Evolutionary conservation across 2,113 vertebrate genomes (phyloP), one percentile per base, ranked within the genome.

Genomic region (Synodontis membranacea): DNA sequence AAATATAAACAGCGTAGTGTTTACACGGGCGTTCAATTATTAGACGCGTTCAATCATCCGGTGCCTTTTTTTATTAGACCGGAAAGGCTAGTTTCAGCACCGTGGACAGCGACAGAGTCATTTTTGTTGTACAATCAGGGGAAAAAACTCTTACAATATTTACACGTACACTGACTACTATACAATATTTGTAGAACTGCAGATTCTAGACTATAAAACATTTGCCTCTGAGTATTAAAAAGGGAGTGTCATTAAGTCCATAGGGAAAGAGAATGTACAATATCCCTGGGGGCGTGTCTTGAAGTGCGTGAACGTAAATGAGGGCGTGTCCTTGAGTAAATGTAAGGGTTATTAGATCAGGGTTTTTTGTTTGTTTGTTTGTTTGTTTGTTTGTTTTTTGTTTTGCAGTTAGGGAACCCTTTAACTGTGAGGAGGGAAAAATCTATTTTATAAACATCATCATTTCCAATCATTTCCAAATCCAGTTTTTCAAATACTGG

Each of bases 71-170:
- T 25, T 39, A 48, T n/a, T 15, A n/a, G 11, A n/a, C 23, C 34
- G n/a, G 46, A 74, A n/a, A 28, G 52, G 10, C 39, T 78, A 48
- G 5, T 60, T 83, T 86, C 84, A 88, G 88, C 7, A 88, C 88
- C 84, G 0, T 25, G 88, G 84, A 88, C 88, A 88, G 84, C 88
- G 62, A 23, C 75, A 52, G 11, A 9, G 3, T 23, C 34, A 9
- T 58, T 58, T 58, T 9, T 23, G 5, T 70, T 39, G 62, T 3
- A 60, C 21, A 42, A 42, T 21, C 10, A 23, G 19, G 11, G 23
- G 4, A 10, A 3, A 68, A 70, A 8, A 52, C 44, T 19, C 10
- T 42, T 44, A 72, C 23, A 42, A 75, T 46, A 46, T 28, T 7
- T 46, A 15, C 3, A 74, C 28, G 39, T 46, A 39, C 19, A 42